These are phyloP conservation scores for Pollenia angustigena DNA, from an alignment of 2,888 invertebrate species.

Conservation along the genomic window DNA sequence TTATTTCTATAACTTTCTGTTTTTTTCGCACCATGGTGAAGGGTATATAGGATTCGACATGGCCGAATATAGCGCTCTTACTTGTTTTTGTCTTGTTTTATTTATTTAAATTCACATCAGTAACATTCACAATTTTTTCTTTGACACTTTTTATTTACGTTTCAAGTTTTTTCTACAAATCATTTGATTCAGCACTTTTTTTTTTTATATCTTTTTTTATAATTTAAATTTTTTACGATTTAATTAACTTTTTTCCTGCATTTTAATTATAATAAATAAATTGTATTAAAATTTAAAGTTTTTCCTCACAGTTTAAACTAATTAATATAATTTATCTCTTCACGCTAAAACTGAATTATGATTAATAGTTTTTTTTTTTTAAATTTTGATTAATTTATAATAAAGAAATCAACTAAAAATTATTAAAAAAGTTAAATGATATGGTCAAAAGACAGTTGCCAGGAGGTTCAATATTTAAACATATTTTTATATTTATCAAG, in stretches of 20 bases:
- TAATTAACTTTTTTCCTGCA: not conserved
- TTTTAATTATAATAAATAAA: conserved; percentile 27
- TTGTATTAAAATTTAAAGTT: not conserved
- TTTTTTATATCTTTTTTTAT: not conserved
- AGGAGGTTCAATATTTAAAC: not conserved
- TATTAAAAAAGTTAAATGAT: not conserved
- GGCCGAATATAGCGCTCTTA: too few species aligned
- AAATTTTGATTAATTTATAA: conserved; percentile 3
- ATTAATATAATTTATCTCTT: not conserved
- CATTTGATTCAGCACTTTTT: too few species aligned
- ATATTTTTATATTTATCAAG: too few species aligned
- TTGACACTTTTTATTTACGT: too few species aligned
- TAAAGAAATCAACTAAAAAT: conserved; percentile 21
- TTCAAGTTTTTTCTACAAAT: too few species aligned
- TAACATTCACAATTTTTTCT: too few species aligned
- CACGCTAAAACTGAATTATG: conserved; percentile 7
- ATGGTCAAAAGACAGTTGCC: not conserved
- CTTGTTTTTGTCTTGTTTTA: too few species aligned
- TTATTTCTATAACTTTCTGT: too few species aligned
- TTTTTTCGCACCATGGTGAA: too few species aligned
- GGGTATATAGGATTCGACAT: too few species aligned
- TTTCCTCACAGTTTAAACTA: not conserved
- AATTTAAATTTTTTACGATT: not conserved
- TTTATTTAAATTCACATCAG: too few species aligned
- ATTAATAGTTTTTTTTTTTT: conserved; percentile 28